Evolutionary conservation across 1,140 invertebrate genomes (phyloP), one percentile per base, ranked within the genome.

Genomic region (Ylistrum balloti): DNA sequence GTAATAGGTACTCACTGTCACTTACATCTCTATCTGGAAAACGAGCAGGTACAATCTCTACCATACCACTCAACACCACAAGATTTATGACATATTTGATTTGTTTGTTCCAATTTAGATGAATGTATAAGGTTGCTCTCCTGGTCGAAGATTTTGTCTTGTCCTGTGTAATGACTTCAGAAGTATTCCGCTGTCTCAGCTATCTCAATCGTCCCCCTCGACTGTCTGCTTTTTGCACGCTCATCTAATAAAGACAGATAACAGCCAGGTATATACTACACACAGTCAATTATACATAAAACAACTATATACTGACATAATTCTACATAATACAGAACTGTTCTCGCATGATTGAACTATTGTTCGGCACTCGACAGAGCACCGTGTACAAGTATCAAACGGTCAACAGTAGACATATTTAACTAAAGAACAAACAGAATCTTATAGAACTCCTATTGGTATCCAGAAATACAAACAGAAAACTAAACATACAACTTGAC

Each of bases 201-300:
- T 74, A 74, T 74, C 56, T 5, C 22, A 5, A n/a, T 11, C 56
- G 11, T 74, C 56, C 22, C 5, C 9, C 22, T 74, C 28, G 56
- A 74, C 56, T 28, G 56, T 74, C 17, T n/a, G 9, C 28, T 11
- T 22, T 11, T 74, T n/a, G 2, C 9, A 74, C n/a, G 56, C 22
- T 74, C 56, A 28, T 74, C 56, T 74, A 74, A 74, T 74, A 74
- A 74, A 74, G 56, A 74, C 28, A 74, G n/a, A 74, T 74, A 74
- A 15, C 41, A 45, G 10, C 1, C 10, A 9, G 17, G 41, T 74
- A 74, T 17, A 74, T 28, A 74, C 17, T 7, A 28, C 17, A 28
- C 56, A 74, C 56, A 74, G 56, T 28, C n/a, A 74, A 17, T 11
- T 28, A 3, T 74, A 74, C 56, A 74, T n/a, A 74, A 74, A 74